These are phyloP conservation scores for Microctonus brassicae DNA, from an alignment of 2,888 invertebrate species.

Conservation along the genomic window DNA sequence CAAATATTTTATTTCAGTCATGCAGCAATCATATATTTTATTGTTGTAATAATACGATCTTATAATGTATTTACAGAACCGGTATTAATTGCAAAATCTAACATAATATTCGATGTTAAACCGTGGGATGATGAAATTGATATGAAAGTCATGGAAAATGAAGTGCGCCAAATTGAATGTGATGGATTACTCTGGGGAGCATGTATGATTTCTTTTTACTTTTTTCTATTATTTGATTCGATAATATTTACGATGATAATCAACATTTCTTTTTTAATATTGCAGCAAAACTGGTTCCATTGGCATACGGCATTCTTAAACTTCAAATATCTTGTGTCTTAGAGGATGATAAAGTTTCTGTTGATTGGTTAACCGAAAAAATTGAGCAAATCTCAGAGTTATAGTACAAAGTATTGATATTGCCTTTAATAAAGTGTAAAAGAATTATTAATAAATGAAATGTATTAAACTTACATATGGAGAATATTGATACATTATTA, in stretches of 20 bases:
- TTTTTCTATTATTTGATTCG: background rate
- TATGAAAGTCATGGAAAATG: slow-evolving; percentile 85
- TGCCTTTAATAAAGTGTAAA: slow-evolving; percentile 93
- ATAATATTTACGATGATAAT: background rate
- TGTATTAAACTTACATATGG: background rate
- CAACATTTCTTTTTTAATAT: slow-evolving; percentile 50
- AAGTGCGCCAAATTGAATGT: slow-evolving; percentile 81
- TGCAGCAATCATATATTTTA: background rate
- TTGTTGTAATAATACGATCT: background rate
- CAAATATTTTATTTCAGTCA: background rate
- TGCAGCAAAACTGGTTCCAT: slow-evolving; percentile 86
- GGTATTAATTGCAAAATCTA: slow-evolving; percentile 92
- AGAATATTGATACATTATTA: too few species aligned
- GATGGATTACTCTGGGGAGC: slow-evolving; percentile 97
- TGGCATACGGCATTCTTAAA: slow-evolving; percentile 94
- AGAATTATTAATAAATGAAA: background rate
- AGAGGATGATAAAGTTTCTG: slow-evolving; percentile 95
- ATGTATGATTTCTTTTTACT: slow-evolving; percentile 69
- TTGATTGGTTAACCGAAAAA: slow-evolving; percentile 89
- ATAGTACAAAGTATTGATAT: slow-evolving; percentile 94
- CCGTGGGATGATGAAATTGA: slow-evolving; percentile 96
- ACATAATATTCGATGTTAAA: slow-evolving; percentile 93
- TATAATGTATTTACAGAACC: slow-evolving; percentile 75
- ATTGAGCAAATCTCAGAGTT: slow-evolving; percentile 87
- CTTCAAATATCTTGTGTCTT: slow-evolving; percentile 93